Evolutionary conservation across 2,888 invertebrate species (phyloP), one percentile per base, ranked within the genome.

Genomic region (Tiliacea citrago): DNA sequence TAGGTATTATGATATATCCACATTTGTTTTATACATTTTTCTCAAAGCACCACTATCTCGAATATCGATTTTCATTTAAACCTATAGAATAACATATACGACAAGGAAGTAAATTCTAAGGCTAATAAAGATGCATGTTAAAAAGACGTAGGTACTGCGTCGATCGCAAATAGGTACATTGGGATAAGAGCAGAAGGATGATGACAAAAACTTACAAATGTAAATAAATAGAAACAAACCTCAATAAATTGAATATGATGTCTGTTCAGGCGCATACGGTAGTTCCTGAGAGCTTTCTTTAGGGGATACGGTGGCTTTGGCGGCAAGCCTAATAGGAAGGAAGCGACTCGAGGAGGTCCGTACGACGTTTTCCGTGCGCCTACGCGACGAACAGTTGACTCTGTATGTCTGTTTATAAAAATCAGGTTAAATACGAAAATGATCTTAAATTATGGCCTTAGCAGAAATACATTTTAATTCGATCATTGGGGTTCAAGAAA

Each of bases 191-290:
- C 29, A 63, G 21, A 63, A 63, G 24, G 0, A 10, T 35, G 13
- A 16, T 12, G 18, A 45, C 12, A 29, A 49, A 65, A 35, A 35
- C n/a, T 49, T n/a, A n/a, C n/a, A 53, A 53, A 66, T 39, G 10
- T 39, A 53, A 1, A 1, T 35, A 39, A 9, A 35, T 39, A 35
- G 18, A 55, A 53, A 29, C 62, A 73, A 85, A 96, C 96, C 93
- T 96, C 93, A 74, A 95, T 92, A 78, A 96, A 94, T 80, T 96
- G 96, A 21, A 90, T 24, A 76, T 96, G 95, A 79, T 96, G 96
- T 55, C 95, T 91, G 49, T 92, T 91, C 51, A 96, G 79, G 0
- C 96, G 92, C 53, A 90, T 86, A 66, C 93, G 88, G 85, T 96
- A 96, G 83, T 95, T 94, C 12, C 91, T 87, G 2, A 96, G 87